Percentiles rank a stretch among this genome's conserved stretches.
These are phyloP conservation scores for Hyalella azteca DNA, from an alignment of 2,888 invertebrate species.

Conservation along the genomic window DNA sequence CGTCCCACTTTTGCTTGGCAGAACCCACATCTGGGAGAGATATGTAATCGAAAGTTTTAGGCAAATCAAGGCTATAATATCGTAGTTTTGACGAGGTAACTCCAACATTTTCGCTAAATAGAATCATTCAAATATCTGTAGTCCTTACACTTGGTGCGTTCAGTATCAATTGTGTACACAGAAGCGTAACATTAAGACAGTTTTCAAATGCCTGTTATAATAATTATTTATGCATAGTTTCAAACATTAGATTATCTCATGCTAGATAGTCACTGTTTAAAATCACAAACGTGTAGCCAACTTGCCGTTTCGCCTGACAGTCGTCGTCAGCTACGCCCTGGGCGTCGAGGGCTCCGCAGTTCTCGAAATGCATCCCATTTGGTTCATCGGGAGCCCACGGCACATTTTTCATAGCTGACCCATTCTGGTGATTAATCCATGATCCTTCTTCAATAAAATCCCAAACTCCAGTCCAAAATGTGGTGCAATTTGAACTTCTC, in stretches of 20 bases:
- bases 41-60: neutral
- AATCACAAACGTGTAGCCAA: neutral
- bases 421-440: slow-evolving; percentile 38
- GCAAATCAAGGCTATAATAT: no score
- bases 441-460: slow-evolving; percentile 41
- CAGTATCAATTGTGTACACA: no score
- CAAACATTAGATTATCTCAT: no score
- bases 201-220: no score
- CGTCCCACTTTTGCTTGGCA: neutral
- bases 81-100: no score
- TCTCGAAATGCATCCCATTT: slow-evolving; percentile 49
- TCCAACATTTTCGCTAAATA: no score
- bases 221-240: no score
- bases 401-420: neutral
- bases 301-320: slow-evolving; percentile 37
- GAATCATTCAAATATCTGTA: no score
- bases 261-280: no score
- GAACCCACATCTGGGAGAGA: neutral
- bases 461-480: slow-evolving; percentile 39
- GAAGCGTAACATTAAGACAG: no score
- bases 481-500: neutral
- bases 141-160: no score
- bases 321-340: slow-evolving; percentile 45
- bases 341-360: slow-evolving; percentile 43
- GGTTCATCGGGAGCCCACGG: slow-evolving; percentile 50